Evolutionary conservation across 2,797 vertebrate genomes (phyloP), one percentile per base, ranked within the genome.

Genomic region (Spinibarbus caldwelli): DNA sequence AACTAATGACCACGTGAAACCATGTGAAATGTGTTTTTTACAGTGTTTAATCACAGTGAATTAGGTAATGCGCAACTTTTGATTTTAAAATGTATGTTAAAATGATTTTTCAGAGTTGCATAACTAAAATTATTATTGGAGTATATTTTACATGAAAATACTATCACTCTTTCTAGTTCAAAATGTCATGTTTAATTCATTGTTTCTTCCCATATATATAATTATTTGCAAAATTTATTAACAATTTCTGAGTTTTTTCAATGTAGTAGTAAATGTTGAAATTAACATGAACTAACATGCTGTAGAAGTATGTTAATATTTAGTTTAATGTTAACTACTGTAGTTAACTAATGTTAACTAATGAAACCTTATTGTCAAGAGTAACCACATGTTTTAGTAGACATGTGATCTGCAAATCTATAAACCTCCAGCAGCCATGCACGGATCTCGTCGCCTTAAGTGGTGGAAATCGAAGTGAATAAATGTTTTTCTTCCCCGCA

Each of bases 401-500:
- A 49, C 75, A 43, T 78, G 68, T 75, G 78, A 73, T 71, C 36
- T 68, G 47, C 45, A 43, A 38, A 82, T 64, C 7, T 73, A 59
- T 17, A 64, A 62, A 83, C 43, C 64, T 34, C 36, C 82, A 59
- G 57, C 82, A 77, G 31, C 57, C 64, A 54, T 38, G 78, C 34
- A 59, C n/a, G 26, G 19, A 59, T 80, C 68, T 70, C 49, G 17
- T 36, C 23, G 26, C 17, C 77, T 84, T 82, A 85, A 87, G 73
- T 87, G 86, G 23, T 71, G 72, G 79, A 87, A 82, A 87, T 72
- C 34, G 29, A 85, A 87, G 41, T 49, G 34, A 85, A 78, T 82
- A 75, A 80, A 83, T 57, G 79, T 85, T 85, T 83, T 91, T 89
- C 90, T 92, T 90, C 91, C 84, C 89, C 84, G 85, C 85, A 80